These are phyloP conservation scores for Microctenopoma stevenorrisi DNA, from an alignment of 2,797 vertebrate species.

Conservation along the genomic window DNA sequence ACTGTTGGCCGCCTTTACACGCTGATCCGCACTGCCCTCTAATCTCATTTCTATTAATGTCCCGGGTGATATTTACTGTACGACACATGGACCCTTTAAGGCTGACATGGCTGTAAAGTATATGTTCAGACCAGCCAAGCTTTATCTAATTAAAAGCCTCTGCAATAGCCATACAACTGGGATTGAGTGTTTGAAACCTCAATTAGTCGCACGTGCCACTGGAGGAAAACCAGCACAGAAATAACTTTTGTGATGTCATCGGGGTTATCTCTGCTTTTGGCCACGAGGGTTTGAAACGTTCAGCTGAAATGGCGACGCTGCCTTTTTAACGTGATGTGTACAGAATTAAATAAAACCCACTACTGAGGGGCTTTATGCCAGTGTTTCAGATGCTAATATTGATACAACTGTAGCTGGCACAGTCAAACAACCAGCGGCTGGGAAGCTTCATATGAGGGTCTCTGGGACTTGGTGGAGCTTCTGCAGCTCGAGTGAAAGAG, in stretches of 20 bases:
- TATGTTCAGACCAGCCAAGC: conserved; percentile 76
- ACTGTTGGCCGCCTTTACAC: conserved; percentile 64
- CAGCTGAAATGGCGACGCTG: no score
- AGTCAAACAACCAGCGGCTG: conserved; percentile 33
- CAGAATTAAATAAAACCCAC: neutral
- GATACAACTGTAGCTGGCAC: conserved; percentile 24
- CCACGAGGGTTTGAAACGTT: no score
- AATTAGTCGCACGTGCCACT: conserved; percentile 46
- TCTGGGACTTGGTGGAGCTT: conserved; percentile 31
- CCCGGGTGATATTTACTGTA: conserved; percentile 72
- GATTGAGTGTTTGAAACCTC: conserved; percentile 79
- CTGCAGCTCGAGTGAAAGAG: conserved; percentile 15
- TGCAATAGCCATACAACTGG: conserved; percentile 77
- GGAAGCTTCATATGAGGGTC: conserved; percentile 18
- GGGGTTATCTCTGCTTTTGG: no score
- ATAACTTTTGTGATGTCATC: no score
- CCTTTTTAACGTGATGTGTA: no score
- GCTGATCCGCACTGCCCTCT: conserved; percentile 75
- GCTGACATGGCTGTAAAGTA: conserved; percentile 80
- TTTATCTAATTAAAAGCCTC: conserved; percentile 85
- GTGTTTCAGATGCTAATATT: conserved; percentile 21
- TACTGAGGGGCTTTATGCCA: neutral
- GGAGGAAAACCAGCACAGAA: no score
- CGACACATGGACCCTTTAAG: conserved; percentile 71
- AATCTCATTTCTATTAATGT: conserved; percentile 83